These are phyloP conservation scores for Cromileptes altivelis DNA, from an alignment of 2,113 vertebrate species.

Conservation along the genomic window DNA sequence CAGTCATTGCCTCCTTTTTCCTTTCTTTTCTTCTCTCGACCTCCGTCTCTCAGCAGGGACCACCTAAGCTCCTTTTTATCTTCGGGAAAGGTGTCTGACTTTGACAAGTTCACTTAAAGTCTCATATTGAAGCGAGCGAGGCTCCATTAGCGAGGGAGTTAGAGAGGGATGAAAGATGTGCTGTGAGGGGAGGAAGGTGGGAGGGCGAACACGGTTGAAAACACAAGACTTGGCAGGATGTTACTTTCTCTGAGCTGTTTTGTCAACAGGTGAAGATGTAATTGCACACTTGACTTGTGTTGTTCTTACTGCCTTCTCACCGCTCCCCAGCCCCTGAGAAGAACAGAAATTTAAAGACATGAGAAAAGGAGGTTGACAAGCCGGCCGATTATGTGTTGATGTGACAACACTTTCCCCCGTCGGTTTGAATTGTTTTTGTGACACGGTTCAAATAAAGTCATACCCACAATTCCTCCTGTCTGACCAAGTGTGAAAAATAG, in stretches of 20 bases:
- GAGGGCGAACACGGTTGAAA: slow-evolving; percentile 33
- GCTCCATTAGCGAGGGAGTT: slow-evolving; percentile 53
- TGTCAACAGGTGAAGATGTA: slow-evolving; percentile 69
- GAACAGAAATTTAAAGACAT: slow-evolving; percentile 12
- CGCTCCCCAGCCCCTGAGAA: slow-evolving; percentile 3
- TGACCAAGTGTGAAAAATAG: slow-evolving; percentile 38
- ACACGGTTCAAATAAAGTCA: slow-evolving; percentile 21
- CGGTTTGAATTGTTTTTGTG: slow-evolving; percentile 39
- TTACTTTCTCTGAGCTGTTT: slow-evolving; percentile 71
- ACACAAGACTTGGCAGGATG: slow-evolving; percentile 65
- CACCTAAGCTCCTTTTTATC: slow-evolving; percentile 53
- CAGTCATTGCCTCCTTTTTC: not conserved
- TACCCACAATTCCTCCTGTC: slow-evolving; percentile 43
- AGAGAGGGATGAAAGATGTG: slow-evolving; percentile 56
- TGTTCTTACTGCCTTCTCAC: slow-evolving; percentile 20
- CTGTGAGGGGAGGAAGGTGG: slow-evolving; percentile 16
- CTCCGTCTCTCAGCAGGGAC: slow-evolving; percentile 29
- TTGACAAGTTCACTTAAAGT: slow-evolving; percentile 57
- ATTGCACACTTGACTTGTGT: slow-evolving; percentile 61
- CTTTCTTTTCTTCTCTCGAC: not conserved
- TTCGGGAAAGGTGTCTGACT: slow-evolving; percentile 27
- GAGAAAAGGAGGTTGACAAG: slow-evolving; percentile 21
- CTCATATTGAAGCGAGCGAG: slow-evolving; percentile 16
- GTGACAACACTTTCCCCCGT: slow-evolving; percentile 44
- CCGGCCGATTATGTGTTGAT: slow-evolving; percentile 38